phyloP scores from a whole-genome alignment of 2,113 vertebrate species.

The Nycticorax nycticorax region DNA sequence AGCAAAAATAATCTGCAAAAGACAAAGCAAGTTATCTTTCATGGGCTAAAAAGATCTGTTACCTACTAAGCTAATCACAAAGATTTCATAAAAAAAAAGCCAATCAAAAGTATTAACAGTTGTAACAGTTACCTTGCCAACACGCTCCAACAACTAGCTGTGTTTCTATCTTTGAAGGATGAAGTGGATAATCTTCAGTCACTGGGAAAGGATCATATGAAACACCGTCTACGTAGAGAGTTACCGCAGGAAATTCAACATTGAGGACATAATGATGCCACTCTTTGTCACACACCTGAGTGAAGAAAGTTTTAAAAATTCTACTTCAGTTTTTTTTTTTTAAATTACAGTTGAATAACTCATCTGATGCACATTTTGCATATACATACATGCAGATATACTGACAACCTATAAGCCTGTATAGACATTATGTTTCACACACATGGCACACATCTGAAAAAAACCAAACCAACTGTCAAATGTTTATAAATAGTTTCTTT shows the following conservation, averaged over 20 bases:
- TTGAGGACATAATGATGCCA: constrained; percentile 98
- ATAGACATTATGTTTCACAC: background rate
- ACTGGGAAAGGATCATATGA: constrained; percentile 93
- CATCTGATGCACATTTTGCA: background rate
- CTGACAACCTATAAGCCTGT: background rate
- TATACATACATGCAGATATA: background rate
- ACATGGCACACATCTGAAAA: background rate
- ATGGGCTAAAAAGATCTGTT: background rate
- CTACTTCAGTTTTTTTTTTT: background rate
- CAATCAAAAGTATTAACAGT: background rate
- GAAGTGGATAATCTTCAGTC: constrained; percentile 93
- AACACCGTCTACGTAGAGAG: constrained; percentile 89
- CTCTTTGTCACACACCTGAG: constrained; percentile 92
- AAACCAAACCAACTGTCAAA: background rate
- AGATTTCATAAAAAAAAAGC: background rate
- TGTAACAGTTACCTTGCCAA: constrained; percentile 89
- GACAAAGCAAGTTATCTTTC: background rate
- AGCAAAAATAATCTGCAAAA: background rate
- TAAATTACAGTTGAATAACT: background rate
- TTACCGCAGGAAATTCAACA: constrained; percentile 86
- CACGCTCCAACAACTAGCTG: constrained; percentile 96
- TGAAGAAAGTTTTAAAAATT: background rate
- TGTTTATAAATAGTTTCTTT: background rate
- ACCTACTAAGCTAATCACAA: background rate
- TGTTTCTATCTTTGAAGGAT: constrained; percentile 85